Evolutionary conservation across 1,140 invertebrate genomes (phyloP), one percentile per base, ranked within the genome.

Genomic region (Magallana ariakensis): DNA sequence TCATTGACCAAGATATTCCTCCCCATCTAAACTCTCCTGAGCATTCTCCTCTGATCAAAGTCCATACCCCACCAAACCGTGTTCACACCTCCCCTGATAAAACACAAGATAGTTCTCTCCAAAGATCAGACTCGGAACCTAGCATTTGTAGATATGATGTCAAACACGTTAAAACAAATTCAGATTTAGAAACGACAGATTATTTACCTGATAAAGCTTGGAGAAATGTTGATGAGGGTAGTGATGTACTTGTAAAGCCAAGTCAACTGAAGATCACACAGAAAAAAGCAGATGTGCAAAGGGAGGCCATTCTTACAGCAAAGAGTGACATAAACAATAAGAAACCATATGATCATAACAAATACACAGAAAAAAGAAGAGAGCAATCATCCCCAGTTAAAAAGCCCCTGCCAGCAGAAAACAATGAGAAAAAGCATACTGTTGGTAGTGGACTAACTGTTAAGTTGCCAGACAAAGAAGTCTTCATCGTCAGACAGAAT

Each of bases 401-500:
- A 54, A 15, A n/a, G 46, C 15, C 46, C 15, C 19, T 19, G 46
- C 80, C 15, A 55, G 19, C 46, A 82, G 55, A 82, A 9, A 56
- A 56, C 54, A n/a, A 82, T 82, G 54, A 55, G 10, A 54, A 54
- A 8, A 82, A 56, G 19, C 46, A 82, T n/a, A 0, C 80, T 13
- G 11, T 11, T 75, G 62, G 62, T 33, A 85, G 84, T 55, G 84
- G 62, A 11, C 53, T 85, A 3, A 75, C 16, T 53, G 84, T 85
- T n/a, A 85, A 85, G 56, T 56, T 85, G 62, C 84, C 84, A 22
- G 84, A 85, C 54, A 85, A 70, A 16, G 55, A 84, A 13, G 82
- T 60, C 9, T 84, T 84, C 33, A 22, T 84, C 8, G 82, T 84
- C 5, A 84, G 57, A 55, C 84, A 66, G 22, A 85, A 75, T 22